A percentile compares a stretch with the other conserved stretches of the same genome.
phyloP scores from a whole-genome alignment of 2,888 invertebrate species.

The Rhogogaster chlorosoma region DNA sequence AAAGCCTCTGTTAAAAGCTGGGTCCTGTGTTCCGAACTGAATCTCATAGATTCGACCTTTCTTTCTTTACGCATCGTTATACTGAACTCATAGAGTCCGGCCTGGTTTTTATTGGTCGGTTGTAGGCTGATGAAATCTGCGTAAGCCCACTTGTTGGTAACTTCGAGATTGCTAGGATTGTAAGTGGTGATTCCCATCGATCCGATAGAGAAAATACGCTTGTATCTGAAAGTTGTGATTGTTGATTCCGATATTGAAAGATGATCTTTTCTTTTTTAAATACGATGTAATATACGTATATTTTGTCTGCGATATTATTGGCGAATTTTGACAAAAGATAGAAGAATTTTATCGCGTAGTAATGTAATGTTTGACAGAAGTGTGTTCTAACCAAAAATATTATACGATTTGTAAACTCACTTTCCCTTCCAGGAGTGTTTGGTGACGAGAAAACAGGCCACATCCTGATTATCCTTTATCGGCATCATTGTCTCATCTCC shows the following conservation, averaged over 20 bases:
- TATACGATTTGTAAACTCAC: slow-evolving; percentile 80
- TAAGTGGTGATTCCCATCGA: slow-evolving; percentile 98
- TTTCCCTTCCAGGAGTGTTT: slow-evolving; percentile 99
- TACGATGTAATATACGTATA: no score
- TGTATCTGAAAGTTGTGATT: slow-evolving; percentile 84
- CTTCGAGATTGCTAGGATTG: slow-evolving; percentile 93
- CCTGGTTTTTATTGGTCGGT: slow-evolving; percentile 78
- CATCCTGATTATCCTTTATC: slow-evolving; percentile 95
- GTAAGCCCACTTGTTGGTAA: slow-evolving; percentile 96
- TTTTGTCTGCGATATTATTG: no score
- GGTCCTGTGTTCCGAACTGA: slow-evolving; percentile 96
- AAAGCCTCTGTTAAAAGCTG: slow-evolving; percentile 96
- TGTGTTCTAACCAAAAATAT: slow-evolving; percentile 38
- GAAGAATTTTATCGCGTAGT: no score
- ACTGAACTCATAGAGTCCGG: slow-evolving; percentile 85
- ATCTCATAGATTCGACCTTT: slow-evolving; percentile 96
- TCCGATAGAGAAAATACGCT: slow-evolving; percentile 97
- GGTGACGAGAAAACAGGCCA: slow-evolving; percentile 97
- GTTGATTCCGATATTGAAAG: background rate
- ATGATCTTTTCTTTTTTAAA: background rate
- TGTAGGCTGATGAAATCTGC: slow-evolving; percentile 88
- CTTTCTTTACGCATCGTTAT: slow-evolving; percentile 93
- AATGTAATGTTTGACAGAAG: background rate
- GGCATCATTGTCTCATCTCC: slow-evolving; percentile 87
- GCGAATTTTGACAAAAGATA: no score